Conservation (phyloP, 2,113 vertebrate genomes). For the Bos taurus region DNA sequence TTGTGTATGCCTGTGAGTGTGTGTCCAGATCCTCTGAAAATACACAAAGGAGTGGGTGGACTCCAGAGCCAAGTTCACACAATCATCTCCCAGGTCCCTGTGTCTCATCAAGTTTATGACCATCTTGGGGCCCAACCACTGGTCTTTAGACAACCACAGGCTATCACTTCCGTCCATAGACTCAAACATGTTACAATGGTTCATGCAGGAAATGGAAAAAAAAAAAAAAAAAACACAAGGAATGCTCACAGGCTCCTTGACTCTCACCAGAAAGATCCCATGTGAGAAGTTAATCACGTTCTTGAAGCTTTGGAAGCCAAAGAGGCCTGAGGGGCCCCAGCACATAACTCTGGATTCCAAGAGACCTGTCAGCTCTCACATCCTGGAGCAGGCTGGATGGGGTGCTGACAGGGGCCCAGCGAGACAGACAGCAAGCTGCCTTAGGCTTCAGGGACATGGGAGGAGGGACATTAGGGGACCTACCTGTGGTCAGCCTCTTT, state of each 20-base stretch:
- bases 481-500: not conserved
- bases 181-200: not conserved
- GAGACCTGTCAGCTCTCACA: not conserved
- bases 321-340: not conserved
- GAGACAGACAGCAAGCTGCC: not conserved
- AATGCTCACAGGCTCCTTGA: not conserved
- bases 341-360: not conserved
- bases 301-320: slow-evolving; percentile 22
- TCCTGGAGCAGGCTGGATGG: not conserved
- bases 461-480: not conserved
- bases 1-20: not conserved
- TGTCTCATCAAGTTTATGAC: not conserved
- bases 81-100: not conserved
- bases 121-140: not conserved
- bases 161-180: not conserved
- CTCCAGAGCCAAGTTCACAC: not conserved
- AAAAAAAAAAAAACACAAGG: not conserved
- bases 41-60: not conserved
- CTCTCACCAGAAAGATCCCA: not conserved
- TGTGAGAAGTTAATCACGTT: not conserved
- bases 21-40: not conserved
- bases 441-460: not conserved
- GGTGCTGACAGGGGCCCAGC: not conserved
- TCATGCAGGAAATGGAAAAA: not conserved
- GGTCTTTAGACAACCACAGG: slow-evolving; percentile 3